Evolutionary conservation across 2,888 invertebrate genomes (phyloP), one percentile per base, ranked within the genome.

Genomic region (Drosophila diplacantha): DNA sequence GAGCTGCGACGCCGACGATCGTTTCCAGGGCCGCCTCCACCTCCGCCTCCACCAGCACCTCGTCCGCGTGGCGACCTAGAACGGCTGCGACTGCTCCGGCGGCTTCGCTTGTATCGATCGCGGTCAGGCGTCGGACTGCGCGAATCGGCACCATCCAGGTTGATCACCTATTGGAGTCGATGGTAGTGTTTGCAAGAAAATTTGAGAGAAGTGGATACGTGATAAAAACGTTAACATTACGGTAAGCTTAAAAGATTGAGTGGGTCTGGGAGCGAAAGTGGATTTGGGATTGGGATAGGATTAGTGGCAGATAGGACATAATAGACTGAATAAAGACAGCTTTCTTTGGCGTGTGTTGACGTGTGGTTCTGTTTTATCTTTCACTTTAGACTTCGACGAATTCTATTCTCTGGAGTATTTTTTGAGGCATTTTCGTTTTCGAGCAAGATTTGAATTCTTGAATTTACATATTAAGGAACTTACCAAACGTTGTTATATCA

Each of bases 121-220:
- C 88, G 85, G 53, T 90, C 90, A 11, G 91, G 86, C 65, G 91
- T 89, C 75, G 91, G 90, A 83, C 87, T 85, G 82, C 90, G 82
- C 3, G 91, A 91, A 83, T 91, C 91, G 64, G 90, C 90, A 39
- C 90, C 90, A 86, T 91, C 91, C 83, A 91, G 87, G 80, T 88
- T 88, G 81, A 88, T 88, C 73, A 88, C 88, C 88, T 88, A 84
- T 64, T 49, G 72, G 73, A 80, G 44, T 31, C 44, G 72, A 71
- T 43, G 66, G 67, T 66, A 61, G 63, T 71, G 73, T 75, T 85
- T 72, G 70, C 76, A 72, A 72, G 58, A 74, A 70, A 70, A 70
- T 72, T 73, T 69, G 62, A 73, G 73, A 75, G 59, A 72, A 81
- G 73, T 79, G 77, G 77, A 76, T 66, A 59, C 49, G 77, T 81